Conservation (phyloP, 1,140 invertebrate species). For the Tetragonula clypearis region DNA sequence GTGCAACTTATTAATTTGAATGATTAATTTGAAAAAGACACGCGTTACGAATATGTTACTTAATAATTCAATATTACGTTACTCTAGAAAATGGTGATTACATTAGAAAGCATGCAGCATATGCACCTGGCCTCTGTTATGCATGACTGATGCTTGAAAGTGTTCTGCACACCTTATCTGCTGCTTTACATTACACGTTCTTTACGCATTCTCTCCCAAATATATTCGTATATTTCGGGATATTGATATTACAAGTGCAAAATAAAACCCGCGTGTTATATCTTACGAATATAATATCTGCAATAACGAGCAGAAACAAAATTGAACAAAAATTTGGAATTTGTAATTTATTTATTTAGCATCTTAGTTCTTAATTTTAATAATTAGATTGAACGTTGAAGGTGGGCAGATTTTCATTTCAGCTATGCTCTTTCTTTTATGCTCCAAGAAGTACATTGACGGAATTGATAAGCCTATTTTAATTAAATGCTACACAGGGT, state of each 20-base stretch:
- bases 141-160: constrained; percentile 73
- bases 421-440: background rate
- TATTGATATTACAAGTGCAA: background rate
- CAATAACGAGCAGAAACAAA: constrained; percentile 18
- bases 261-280: background rate
- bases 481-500: constrained; percentile 72
- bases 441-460: constrained; percentile 63
- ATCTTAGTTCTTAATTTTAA: background rate
- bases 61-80: background rate
- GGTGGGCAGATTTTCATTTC: background rate
- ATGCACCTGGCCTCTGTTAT: constrained; percentile 76
- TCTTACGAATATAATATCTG: constrained; percentile 11
- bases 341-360: background rate
- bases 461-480: constrained; percentile 72
- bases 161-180: constrained; percentile 65
- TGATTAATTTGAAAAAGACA: background rate
- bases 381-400: background rate
- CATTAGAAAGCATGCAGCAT: constrained; percentile 34
- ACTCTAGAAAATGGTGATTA: background rate
- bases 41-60: background rate
- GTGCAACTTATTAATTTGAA: background rate
- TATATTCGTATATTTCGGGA: background rate
- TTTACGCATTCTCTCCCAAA: background rate
- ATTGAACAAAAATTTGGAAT: background rate
- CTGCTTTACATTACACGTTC: constrained; percentile 33